Conservation (phyloP, 1,140 invertebrate species). For the Oncopodura yosiiana region DNA sequence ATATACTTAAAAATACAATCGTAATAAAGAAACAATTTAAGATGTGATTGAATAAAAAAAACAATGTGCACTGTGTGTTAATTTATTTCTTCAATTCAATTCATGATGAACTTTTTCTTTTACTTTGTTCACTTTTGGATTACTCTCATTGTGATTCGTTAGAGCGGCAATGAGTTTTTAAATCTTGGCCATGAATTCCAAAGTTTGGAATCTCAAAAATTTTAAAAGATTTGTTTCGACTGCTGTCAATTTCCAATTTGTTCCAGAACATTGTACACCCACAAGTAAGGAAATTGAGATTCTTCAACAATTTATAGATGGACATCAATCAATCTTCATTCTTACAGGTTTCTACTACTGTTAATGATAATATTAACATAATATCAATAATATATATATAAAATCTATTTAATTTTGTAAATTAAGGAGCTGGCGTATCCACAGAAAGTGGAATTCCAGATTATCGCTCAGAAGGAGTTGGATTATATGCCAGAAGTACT, state of each 20-base stretch:
- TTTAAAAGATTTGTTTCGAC: too few relatives aligned
- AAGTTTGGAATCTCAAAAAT: too few relatives aligned
- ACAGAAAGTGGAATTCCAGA: conserved; percentile 92
- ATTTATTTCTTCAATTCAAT: too few relatives aligned
- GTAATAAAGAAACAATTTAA: too few relatives aligned
- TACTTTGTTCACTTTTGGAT: too few relatives aligned
- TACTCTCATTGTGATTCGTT: too few relatives aligned
- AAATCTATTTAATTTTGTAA: conserved; percentile 1
- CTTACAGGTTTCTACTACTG: conserved; percentile 21
- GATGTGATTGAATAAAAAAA: too few relatives aligned
- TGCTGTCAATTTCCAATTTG: conserved; percentile 51
- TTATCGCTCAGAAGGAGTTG: conserved; percentile 85
- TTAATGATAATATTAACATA: not conserved
- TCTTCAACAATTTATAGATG: conserved; percentile 55
- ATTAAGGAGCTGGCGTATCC: conserved; percentile 77
- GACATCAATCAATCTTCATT: conserved; percentile 46
- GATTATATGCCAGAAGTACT: conserved; percentile 73
- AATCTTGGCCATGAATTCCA: too few relatives aligned
- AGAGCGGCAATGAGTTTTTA: too few relatives aligned
- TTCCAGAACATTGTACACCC: conserved; percentile 59
- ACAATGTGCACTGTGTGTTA: too few relatives aligned
- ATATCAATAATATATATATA: not conserved
- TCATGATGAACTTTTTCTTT: too few relatives aligned
- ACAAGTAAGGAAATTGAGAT: conserved; percentile 50
- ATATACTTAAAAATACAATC: too few relatives aligned